phyloP scores from a whole-genome alignment of 2,113 vertebrate genomes.

The Eudyptes chrysolophus region DNA sequence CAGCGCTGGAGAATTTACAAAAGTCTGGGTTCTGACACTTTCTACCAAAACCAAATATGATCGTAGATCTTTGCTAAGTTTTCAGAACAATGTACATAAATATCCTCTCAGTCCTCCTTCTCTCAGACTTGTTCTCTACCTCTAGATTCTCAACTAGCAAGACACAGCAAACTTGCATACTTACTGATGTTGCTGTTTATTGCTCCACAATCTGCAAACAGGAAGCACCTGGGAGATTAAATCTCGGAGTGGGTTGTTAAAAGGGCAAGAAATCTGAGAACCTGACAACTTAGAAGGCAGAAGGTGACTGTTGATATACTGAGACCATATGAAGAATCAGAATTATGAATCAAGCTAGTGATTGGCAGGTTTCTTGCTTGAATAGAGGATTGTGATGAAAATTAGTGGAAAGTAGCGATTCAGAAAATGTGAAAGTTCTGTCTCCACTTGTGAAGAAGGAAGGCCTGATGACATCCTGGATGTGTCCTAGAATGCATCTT shows the following conservation, averaged over 20 bases:
- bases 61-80: neutral
- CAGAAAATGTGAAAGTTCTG: neutral
- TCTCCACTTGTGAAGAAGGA: neutral
- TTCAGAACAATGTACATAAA: neutral
- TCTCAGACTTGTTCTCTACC: neutral
- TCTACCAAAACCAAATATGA: neutral
- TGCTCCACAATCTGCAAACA: slow-evolving; percentile 37
- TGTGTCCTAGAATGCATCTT: neutral
- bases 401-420: neutral
- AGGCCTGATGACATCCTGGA: neutral
- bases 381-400: neutral
- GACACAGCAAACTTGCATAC: neutral
- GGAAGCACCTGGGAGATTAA: slow-evolving; percentile 64
- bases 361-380: neutral
- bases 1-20: neutral
- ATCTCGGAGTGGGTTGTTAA: slow-evolving; percentile 31
- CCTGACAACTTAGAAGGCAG: neutral
- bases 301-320: neutral
- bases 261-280: slow-evolving; percentile 34
- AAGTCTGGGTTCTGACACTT: neutral
- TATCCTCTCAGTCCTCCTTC: neutral
- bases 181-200: slow-evolving; percentile 33
- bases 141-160: neutral
- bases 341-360: neutral
- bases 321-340: neutral